Conservation (phyloP, 1,140 invertebrate species). For the Rhopalosiphum padi region DNA sequence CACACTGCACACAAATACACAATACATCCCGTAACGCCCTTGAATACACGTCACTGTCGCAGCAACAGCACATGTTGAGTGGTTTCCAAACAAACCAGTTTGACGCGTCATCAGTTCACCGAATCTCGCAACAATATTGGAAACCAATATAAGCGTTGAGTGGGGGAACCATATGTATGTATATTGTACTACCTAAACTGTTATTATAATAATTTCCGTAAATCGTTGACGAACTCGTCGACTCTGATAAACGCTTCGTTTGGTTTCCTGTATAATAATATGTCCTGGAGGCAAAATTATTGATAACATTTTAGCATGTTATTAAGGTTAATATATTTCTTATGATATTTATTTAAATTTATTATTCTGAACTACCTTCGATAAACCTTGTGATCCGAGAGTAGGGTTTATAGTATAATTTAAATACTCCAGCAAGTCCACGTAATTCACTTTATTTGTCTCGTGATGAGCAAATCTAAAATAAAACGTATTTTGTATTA, state of each 20-base stretch:
- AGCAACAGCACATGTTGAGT: constrained; percentile 27
- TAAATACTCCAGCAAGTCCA: constrained; percentile 33
- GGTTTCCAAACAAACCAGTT: constrained; percentile 54
- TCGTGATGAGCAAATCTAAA: constrained; percentile 29
- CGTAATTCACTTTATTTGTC: constrained; percentile 34
- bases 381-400: neutral
- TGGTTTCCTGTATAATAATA: constrained; percentile 18
- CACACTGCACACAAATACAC: neutral
- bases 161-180: neutral
- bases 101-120: neutral
- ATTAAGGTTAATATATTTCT: neutral
- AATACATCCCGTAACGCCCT: constrained; percentile 38
- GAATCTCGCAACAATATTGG: neutral
- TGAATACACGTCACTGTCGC: neutral
- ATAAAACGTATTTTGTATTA: neutral
- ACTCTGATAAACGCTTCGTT: neutral
- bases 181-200: neutral
- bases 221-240: constrained; percentile 9
- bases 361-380: constrained; percentile 20
- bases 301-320: neutral
- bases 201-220: constrained; percentile 28
- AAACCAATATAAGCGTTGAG: constrained; percentile 21
- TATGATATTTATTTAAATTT: neutral
- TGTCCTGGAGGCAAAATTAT: neutral
- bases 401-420: constrained; percentile 3